phyloP scores from a whole-genome alignment of 2,113 vertebrate genomes.

The western clawed frog (Xenopus tropicalis) region DNA sequence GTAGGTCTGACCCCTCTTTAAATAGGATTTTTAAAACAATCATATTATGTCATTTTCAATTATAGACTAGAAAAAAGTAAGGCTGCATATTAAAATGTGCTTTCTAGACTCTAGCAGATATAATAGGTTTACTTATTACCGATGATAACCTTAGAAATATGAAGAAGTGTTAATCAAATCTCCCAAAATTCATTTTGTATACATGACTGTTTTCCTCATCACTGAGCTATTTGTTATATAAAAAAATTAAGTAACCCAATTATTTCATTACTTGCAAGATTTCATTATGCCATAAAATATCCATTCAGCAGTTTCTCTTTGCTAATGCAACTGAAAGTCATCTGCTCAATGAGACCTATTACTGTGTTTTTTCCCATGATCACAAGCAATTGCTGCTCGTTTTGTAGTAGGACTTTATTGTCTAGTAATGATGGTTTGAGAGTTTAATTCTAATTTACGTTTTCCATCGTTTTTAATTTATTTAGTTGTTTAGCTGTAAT shows the following conservation, averaged over 20 bases:
- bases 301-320: slow-evolving; percentile 64
- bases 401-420: slow-evolving; percentile 69
- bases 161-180: background rate
- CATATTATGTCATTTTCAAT: too few species aligned
- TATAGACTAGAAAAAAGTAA: slow-evolving; percentile 11
- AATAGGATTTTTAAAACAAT: slow-evolving; percentile 25
- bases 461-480: slow-evolving; percentile 70
- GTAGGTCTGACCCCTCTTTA: slow-evolving; percentile 22
- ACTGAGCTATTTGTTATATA: slow-evolving; percentile 51
- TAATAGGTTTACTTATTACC: slow-evolving; percentile 3
- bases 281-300: slow-evolving; percentile 59
- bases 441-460: slow-evolving; percentile 80
- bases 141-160: too few species aligned
- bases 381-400: slow-evolving; percentile 61
- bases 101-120: slow-evolving; percentile 1
- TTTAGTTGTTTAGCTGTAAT: slow-evolving; percentile 64
- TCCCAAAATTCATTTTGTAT: slow-evolving; percentile 17
- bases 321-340: slow-evolving; percentile 64
- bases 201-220: slow-evolving; percentile 44
- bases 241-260: slow-evolving; percentile 51
- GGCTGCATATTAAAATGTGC: slow-evolving; percentile 17
- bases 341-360: slow-evolving; percentile 67
- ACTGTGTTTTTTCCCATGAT: slow-evolving; percentile 53
- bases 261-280: slow-evolving; percentile 56
- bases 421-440: slow-evolving; percentile 68